These are phyloP conservation scores for Xestia c-nigrum DNA, from an alignment of 2,888 invertebrate species.

Conservation along the genomic window DNA sequence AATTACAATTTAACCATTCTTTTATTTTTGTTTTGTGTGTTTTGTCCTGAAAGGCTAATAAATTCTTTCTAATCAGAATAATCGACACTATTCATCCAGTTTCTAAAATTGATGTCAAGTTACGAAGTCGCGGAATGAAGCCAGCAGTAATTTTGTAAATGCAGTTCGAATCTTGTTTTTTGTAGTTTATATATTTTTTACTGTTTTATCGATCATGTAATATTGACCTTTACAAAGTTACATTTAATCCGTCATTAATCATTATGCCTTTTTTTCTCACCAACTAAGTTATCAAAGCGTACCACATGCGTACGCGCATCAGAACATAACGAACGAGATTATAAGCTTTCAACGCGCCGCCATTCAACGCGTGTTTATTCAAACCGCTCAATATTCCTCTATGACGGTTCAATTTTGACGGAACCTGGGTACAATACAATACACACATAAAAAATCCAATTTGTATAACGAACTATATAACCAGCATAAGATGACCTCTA, in stretches of 20 bases:
- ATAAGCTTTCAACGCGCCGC: slow-evolving; percentile 82
- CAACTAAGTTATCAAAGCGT: slow-evolving; percentile 18
- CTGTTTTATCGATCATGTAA: too few relatives aligned
- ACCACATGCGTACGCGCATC: slow-evolving; percentile 76
- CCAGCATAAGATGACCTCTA: slow-evolving; percentile 68
- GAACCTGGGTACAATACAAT: slow-evolving; percentile 75
- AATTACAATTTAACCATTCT: too few relatives aligned
- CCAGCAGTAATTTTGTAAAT: background rate
- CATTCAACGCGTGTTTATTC: slow-evolving; percentile 77
- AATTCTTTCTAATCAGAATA: too few relatives aligned
- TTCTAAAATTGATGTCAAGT: background rate
- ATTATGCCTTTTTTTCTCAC: background rate
- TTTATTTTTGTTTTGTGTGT: too few relatives aligned
- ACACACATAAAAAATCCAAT: slow-evolving; percentile 62
- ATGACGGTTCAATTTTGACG: slow-evolving; percentile 86
- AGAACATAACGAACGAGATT: slow-evolving; percentile 84
- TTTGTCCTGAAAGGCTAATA: too few relatives aligned
- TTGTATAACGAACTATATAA: slow-evolving; percentile 72
- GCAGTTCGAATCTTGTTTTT: background rate
- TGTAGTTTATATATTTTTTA: background rate
- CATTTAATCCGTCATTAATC: background rate
- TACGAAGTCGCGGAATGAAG: background rate
- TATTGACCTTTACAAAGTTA: background rate
- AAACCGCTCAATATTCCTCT: slow-evolving; percentile 79
- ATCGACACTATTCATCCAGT: background rate